Percentiles rank a stretch among this genome's conserved stretches.
These are phyloP conservation scores for Gambusia holbrooki DNA, from an alignment of 2,113 vertebrate species.

Conservation along the genomic window DNA sequence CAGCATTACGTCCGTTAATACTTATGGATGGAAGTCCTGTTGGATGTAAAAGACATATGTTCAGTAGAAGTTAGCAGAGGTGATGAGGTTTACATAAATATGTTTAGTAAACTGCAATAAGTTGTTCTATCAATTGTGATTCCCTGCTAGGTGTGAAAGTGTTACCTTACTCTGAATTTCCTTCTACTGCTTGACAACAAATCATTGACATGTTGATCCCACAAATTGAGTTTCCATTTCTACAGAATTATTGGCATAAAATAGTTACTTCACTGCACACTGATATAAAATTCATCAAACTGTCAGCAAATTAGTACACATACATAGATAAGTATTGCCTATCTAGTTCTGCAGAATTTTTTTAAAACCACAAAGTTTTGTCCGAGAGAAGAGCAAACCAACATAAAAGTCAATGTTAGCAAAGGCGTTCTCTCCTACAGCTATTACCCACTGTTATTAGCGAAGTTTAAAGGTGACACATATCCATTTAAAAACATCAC, in stretches of 20 bases:
- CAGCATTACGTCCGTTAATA: neutral
- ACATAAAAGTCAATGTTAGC: conserved; percentile 1
- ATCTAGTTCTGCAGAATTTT: neutral
- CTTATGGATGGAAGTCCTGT: neutral
- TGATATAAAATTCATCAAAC: neutral
- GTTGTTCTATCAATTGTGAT: too few species aligned
- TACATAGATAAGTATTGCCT: neutral
- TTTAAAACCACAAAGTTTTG: neutral
- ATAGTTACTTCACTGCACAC: neutral
- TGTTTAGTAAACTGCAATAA: neutral
- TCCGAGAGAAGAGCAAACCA: neutral
- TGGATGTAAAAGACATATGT: neutral
- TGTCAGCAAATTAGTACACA: neutral
- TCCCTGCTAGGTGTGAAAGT: too few species aligned
- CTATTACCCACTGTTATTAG: conserved; percentile 2
- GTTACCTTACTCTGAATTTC: neutral
- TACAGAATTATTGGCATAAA: neutral
- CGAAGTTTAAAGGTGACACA: neutral
- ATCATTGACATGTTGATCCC: neutral
- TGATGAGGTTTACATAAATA: neutral
- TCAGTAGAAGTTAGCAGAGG: neutral
- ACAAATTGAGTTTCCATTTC: neutral
- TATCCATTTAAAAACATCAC: neutral
- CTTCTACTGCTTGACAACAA: neutral
- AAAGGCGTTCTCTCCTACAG: neutral